Evolutionary conservation across 2,888 invertebrate species (phyloP).

Genomic region (Stenodera caucasica): DNA sequence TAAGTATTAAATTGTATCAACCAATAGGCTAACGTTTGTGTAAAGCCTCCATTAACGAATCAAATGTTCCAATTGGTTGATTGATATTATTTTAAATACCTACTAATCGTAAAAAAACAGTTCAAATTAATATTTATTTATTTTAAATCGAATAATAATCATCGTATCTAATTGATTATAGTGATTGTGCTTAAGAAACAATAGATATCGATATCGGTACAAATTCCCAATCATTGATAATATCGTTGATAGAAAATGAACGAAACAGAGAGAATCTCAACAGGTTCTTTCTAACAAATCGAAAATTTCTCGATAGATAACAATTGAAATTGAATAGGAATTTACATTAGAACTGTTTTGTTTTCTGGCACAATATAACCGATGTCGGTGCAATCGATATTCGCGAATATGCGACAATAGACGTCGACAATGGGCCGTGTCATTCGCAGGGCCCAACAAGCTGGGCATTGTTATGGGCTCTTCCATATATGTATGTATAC

Average conservation of each 20-base stretch:
- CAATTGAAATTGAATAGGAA: constrained; percentile 28
- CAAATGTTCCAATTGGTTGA: neutral
- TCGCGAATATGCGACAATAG: constrained; percentile 43
- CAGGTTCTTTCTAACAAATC: constrained; percentile 26
- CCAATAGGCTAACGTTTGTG: neutral
- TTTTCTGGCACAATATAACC: constrained; percentile 34
- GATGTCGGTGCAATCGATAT: constrained; percentile 39
- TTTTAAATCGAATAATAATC: too few species aligned
- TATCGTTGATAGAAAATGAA: neutral
- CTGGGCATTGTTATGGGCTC: constrained; percentile 38
- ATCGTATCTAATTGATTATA: too few species aligned
- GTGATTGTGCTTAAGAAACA: neutral
- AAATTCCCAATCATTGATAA: neutral
- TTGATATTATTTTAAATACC: neutral
- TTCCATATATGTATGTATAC: neutral
- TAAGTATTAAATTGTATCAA: neutral
- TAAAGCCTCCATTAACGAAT: neutral
- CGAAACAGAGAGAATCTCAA: constrained; percentile 17
- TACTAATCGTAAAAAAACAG: too few species aligned
- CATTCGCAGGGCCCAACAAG: constrained; percentile 48
- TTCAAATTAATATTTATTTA: too few species aligned
- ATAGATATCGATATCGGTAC: neutral
- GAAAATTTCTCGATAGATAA: constrained; percentile 29
- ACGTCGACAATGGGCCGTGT: constrained; percentile 49
- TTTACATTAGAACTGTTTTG: constrained; percentile 37